Evolutionary conservation across 1,140 invertebrate species (phyloP).

Genomic region (Leptonema lineaticorne): DNA sequence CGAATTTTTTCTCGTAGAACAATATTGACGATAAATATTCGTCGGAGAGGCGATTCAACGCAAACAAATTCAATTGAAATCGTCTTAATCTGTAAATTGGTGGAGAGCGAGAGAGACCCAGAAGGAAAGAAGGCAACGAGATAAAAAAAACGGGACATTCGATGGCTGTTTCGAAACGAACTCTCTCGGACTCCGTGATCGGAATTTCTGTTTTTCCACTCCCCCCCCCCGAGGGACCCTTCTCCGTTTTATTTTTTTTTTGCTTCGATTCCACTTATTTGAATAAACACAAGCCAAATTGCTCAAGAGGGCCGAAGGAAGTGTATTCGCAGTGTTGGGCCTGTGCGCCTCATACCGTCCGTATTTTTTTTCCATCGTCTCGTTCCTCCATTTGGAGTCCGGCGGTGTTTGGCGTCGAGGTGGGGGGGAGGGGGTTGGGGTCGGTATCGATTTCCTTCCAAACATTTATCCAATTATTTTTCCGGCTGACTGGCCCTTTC

Average conservation of each 20-base stretch:
- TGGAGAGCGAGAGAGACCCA: neutral
- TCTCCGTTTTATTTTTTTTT: neutral
- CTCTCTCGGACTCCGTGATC: slow-evolving; percentile 13
- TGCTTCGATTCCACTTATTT: slow-evolving; percentile 5
- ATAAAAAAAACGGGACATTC: no score
- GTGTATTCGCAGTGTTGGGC: no score
- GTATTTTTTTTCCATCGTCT: neutral
- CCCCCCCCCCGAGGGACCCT: neutral
- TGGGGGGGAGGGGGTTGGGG: neutral
- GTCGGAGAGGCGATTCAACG: slow-evolving; percentile 1
- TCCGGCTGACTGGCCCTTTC: slow-evolving; percentile 26
- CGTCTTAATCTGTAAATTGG: slow-evolving; percentile 11
- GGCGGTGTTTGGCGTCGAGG: no score
- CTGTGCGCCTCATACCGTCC: no score
- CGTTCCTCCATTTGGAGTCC: neutral
- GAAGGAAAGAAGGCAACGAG: neutral
- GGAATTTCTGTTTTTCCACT: slow-evolving; percentile 3
- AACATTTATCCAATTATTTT: slow-evolving; percentile 37
- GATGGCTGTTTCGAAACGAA: no score
- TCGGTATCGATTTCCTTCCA: slow-evolving; percentile 21
- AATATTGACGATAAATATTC: slow-evolving; percentile 4
- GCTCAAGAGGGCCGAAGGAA: slow-evolving; percentile 7
- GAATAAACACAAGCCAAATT: slow-evolving; percentile 23
- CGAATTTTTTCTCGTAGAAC: no score
- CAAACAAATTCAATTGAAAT: slow-evolving; percentile 15